Evolutionary conservation across 2,113 vertebrate species (phyloP).

Genomic region (Hipposideros armiger): DNA sequence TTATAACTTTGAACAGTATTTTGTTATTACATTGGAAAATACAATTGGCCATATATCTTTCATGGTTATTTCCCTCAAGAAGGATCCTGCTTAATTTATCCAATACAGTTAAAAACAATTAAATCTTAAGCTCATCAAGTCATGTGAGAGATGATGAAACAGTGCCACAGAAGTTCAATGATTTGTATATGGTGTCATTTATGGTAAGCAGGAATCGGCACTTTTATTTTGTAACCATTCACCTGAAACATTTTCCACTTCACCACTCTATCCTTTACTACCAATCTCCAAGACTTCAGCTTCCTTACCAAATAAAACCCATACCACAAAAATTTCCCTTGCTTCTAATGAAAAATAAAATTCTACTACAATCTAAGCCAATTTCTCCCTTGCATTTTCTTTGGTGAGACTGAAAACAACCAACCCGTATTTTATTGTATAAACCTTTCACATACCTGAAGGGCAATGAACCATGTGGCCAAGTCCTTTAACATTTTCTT

Average conservation of each 20-base stretch:
- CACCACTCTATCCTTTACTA: neutral
- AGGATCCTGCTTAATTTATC: conserved; percentile 10
- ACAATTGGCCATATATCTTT: neutral
- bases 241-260: conserved; percentile 41
- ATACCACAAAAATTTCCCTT: neutral
- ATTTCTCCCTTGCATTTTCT: neutral
- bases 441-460: conserved; percentile 34
- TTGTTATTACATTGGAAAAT: conserved; percentile 45
- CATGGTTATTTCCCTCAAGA: conserved; percentile 20
- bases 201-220: neutral
- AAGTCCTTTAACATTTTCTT: conserved; percentile 55
- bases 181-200: conserved; percentile 19
- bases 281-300: neutral
- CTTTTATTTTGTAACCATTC: conserved; percentile 43
- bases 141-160: conserved; percentile 29
- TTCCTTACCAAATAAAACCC: conserved; percentile 22
- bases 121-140: conserved; percentile 36
- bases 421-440: conserved; percentile 6
- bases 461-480: conserved; percentile 18
- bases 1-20: conserved; percentile 23
- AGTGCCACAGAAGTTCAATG: neutral
- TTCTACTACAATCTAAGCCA: neutral
- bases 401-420: conserved; percentile 19
- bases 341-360: conserved; percentile 4
- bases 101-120: neutral